Base-by-base conservation (phyloP, 2,113 vertebrate genomes). In the Proterorhinus semilunaris region DNA sequence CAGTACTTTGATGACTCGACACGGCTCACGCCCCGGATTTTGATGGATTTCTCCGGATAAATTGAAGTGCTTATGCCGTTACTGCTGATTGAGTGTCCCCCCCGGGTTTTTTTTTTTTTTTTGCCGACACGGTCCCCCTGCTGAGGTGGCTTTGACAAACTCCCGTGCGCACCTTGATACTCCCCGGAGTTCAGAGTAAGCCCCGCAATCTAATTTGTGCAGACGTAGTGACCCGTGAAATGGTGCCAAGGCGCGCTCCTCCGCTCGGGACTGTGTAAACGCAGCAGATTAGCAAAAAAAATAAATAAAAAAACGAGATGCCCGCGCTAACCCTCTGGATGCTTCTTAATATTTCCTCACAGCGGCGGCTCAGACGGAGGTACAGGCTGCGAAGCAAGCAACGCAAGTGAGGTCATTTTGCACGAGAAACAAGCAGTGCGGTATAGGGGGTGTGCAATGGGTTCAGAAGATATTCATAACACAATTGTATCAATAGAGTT, bases 221-320 rank as follows among this genome's bases (percentile, higher is more conserved):
- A 85, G 87, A 85, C 84, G 88, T 83, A 88, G 83, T 89, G 90
- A 92, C 89, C 90, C 89, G 69, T 91, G 90, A 92, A 91, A 92
- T 91, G 81, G 85, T 89, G 87, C 86, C 84, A 85, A 81, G 70
- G 59, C 75, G 50, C 82, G 86, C 76, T 87, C 80, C 81, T 82
- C 82, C 81, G 78, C 79, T 86, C 71, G 55, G 83, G 80, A 68
- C 64, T 83, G 86, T 91, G 85, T 86, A 87, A 89, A 91, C 91
- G 80, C 81, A 81, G 76, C 80, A 87, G 83, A 90, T 86, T 87
- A 87, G 84, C 82, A 86, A 83, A 84, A 83, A 84, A 89, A n/a
- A n/a, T n/a, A n/a, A n/a, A n/a, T n/a, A n/a, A 86, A 83, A 84
- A 83, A 84, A 89, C 87, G 87, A 86, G 86, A 78, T 72, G 86